Conservation (phyloP, 2,888 invertebrate species). For the Lumbricus terrestris region DNA sequence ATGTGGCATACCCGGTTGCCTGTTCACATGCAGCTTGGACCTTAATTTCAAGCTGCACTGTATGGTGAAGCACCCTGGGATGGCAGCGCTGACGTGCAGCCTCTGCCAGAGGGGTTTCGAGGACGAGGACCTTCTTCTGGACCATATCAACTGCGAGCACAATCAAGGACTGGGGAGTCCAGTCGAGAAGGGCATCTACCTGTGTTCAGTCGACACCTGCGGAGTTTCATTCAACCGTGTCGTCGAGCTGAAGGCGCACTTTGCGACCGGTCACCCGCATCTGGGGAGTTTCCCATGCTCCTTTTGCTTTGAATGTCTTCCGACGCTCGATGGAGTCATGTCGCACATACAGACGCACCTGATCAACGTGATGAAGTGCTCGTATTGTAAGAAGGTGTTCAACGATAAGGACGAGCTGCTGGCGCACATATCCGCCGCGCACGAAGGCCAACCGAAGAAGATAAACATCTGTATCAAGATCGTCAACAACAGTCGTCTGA, state of each 20-base stretch:
- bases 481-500: slow-evolving; percentile 22
- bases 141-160: slow-evolving; percentile 15
- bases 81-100: slow-evolving; percentile 16
- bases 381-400: slow-evolving; percentile 29
- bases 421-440: slow-evolving; percentile 19
- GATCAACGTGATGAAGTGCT: slow-evolving; percentile 26
- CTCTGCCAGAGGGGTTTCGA: slow-evolving; percentile 16
- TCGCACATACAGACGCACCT: slow-evolving; percentile 30
- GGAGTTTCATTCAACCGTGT: slow-evolving; percentile 21
- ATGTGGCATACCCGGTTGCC: slow-evolving; percentile 23
- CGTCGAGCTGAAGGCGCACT: slow-evolving; percentile 11
- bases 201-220: slow-evolving; percentile 7
- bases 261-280: slow-evolving; percentile 13
- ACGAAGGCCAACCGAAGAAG: slow-evolving; percentile 24
- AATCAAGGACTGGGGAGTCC: slow-evolving; percentile 4
- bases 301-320: slow-evolving; percentile 26
- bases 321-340: background rate
- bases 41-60: slow-evolving; percentile 24
- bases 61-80: slow-evolving; percentile 22
- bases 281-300: slow-evolving; percentile 22
- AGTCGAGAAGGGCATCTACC: slow-evolving; percentile 21
- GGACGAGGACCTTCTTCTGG: slow-evolving; percentile 19
- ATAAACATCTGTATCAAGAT: slow-evolving; percentile 31
- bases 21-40: background rate
- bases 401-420: slow-evolving; percentile 26